Percentiles rank a stretch among this genome's conserved stretches.
Conservation (phyloP, 2,797 vertebrate genomes). For the Monodelphis domestica region DNA sequence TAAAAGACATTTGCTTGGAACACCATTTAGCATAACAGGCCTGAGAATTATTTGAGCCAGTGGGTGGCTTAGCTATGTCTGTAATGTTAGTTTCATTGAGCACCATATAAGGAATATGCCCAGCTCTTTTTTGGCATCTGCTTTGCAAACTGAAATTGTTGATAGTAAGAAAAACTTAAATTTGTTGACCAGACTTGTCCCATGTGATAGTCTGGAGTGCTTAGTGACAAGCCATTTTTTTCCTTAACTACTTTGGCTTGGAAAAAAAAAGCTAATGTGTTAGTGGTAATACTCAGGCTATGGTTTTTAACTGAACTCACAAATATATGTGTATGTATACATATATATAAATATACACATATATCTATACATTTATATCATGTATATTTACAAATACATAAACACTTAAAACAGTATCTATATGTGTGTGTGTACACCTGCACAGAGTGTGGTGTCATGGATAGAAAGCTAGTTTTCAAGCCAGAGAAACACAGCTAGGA, state of each 20-base stretch:
- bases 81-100: conserved; percentile 18
- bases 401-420: no score
- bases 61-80: conserved; percentile 35
- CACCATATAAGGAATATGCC: conserved; percentile 51
- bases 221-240: neutral
- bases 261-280: neutral
- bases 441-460: neutral
- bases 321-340: neutral
- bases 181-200: neutral
- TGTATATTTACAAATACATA: no score
- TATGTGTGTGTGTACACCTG: neutral
- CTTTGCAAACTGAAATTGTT: conserved; percentile 45
- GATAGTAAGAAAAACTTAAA: neutral
- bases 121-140: conserved; percentile 60
- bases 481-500: neutral
- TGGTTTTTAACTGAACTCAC: neutral
- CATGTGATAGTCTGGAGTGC: neutral
- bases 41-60: conserved; percentile 38
- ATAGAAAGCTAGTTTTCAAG: neutral
- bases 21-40: neutral
- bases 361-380: accelerated
- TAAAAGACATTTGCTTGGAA: neutral
- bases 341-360: no score
- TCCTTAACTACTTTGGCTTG: neutral
- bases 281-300: neutral